Base-by-base conservation (phyloP, 1,140 invertebrate species). In the Heliconius hewitsoni region DNA sequence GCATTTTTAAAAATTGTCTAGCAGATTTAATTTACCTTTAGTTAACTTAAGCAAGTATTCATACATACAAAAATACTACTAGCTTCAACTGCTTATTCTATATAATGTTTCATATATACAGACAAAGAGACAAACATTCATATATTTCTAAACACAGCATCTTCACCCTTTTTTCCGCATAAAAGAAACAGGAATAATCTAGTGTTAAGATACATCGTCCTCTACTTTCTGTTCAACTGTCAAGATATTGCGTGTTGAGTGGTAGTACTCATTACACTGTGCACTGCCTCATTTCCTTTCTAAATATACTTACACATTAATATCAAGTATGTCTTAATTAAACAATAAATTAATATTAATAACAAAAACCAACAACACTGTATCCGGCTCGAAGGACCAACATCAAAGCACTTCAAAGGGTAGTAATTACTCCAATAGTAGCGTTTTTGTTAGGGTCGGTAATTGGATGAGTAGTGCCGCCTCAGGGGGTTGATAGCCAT, bases 341-440 rank as follows among this genome's bases (percentile, higher is more conserved):
- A 76, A 71, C 57, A 42, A 50, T 52, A 50, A 77, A 66, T 74
- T 70, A 55, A 18, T 72, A 76, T 34, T 78, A 71, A 74, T 81
- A 71, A 57, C 66, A 74, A 81, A 77, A 76, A 57, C 37, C 74
- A 79, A 79, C 75, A 55, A 74, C 23, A 71, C 52, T 72, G 75
- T 57, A 76, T 46, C 71, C 79, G 74, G 70, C 74, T 77, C 23
- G 42, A 74, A 81, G 74, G 75, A 77, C 72, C 75, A 75, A 81
- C 79, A 81, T 81, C 79, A 81, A 81, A 81, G 79, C 46, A 55
- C 71, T 60, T 83, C 74, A 83, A 83, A 83, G 82, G 60, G 80
- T 73, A 79, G 80, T 87, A 86, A 87, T 87, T 86, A 85, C 85
- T 83, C 76, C 76, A 77, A 81, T 77, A 42, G 74, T 71, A 80